Evolutionary conservation across 2,888 invertebrate genomes (phyloP), one percentile per base, ranked within the genome.

Genomic region (Drymonia ruficornis): DNA sequence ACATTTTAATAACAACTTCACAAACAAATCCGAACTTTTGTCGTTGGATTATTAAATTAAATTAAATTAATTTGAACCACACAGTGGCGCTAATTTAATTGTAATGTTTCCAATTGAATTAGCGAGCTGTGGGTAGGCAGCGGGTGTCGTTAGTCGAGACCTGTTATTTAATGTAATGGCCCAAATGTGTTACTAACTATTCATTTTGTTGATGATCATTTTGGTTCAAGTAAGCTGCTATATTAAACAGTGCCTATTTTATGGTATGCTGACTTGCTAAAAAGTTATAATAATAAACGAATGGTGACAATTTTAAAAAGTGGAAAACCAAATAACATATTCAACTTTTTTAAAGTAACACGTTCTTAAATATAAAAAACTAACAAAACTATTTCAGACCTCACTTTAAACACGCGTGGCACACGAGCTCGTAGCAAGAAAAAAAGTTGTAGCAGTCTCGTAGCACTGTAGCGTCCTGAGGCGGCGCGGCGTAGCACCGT

Each of bases 401-500:
- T 45, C 45, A 15, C 28, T 28, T 45, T 45, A 45, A 43, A 15
- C 45, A 28, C 45, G 47, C 38, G 52, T 47, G 38, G 36, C 29
- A 52, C 40, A 40, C 18, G 28, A 45, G 45, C 45, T 28, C 46
- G 46, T 52, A 52, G 40, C 52, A 29, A 47, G 12, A 9, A 46
- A 46, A 46, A 29, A 40, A 28, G 19, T 38, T 68, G 79, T 73
- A 75, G 70, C 64, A 34, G 42, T 34, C 50, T 53, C 63, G 65
- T 68, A 63, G 69, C 64, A 54, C 54, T 53, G n/a, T n/a, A n/a
- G n/a, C n/a, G 44, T 50, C 63, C 66, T 65, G 63, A 68, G 56
- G 48, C 60, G 48, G 50, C 67, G 72, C 71, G 72, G 72, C 59
- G 58, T 55, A 61, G 62, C 57, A 34, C 50, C 60, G 67, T 65